Evolutionary conservation across 2,888 invertebrate genomes (phyloP), one percentile per base, ranked within the genome.

Genomic region (Merodon equestris): DNA sequence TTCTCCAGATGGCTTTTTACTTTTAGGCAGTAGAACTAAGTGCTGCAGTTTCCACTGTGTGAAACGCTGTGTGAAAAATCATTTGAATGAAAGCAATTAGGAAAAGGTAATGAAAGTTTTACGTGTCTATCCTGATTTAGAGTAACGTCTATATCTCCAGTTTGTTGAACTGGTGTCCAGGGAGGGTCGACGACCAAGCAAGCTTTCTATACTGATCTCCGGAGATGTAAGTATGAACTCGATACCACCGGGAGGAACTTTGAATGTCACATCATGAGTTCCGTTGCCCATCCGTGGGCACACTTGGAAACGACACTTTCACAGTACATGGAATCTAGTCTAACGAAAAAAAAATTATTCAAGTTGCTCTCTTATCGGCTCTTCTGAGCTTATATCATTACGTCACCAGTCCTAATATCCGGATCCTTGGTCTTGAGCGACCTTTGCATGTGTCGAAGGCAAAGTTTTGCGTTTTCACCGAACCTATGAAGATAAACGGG

Each of bases 241-340:
- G 75, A 99, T 99, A 17, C 97, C 97, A 0, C 99, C 99, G 0
- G 99, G 99, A 0, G 99, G 98, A 1, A 99, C 98, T 91, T 99
- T 99, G 88, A 99, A 99, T 0, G 96, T 94, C 74, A 96, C 90
- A 73, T 87, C 87, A 70, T 98, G 97, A 0, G 99, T 99, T 9
- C 96, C 95, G 85, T 99, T 99, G 88, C 99, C 99, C 98, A 99
- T 98, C 71, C 99, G 92, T 0, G 98, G 97, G 99, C 99, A 99
- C 0, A 98, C 97, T 91, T 99, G 99, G 87, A 97, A 98, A 1
- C 99, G 92, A 83, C 97, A 93, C 86, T 97, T 96, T 99, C 99
- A 99, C 82, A 99, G 91, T 0, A 96, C 95, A 91, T 97, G 95
- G 89, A 97, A 98, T 77, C 96, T 93, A n/a, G 71, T 19, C 83